phyloP scores from a whole-genome alignment of 2,113 vertebrate species.

The Coreoperca whiteheadi region DNA sequence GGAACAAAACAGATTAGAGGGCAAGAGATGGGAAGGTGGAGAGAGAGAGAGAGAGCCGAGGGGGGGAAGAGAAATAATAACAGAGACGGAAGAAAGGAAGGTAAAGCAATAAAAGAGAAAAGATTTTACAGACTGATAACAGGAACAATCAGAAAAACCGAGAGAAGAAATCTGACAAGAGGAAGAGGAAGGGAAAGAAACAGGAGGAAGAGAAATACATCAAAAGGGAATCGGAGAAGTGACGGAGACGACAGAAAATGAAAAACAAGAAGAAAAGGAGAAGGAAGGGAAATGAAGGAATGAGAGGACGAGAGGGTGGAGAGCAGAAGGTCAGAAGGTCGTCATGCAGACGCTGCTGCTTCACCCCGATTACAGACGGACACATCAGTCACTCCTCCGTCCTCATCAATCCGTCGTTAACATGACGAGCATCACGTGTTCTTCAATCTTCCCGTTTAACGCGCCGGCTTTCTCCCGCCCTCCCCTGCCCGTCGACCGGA shows the following conservation, averaged over 20 bases:
- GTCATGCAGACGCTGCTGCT: not conserved
- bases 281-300: too few species aligned
- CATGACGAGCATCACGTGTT: not conserved
- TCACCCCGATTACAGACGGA: not conserved
- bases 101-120: slow-evolving; percentile 14
- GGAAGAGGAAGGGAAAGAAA: not conserved
- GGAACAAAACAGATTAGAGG: too few species aligned
- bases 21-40: not conserved
- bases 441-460: not conserved
- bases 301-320: not conserved
- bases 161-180: not conserved
- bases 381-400: slow-evolving; percentile 3
- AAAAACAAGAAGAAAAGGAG: too few species aligned
- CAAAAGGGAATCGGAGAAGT: too few species aligned
- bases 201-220: too few species aligned
- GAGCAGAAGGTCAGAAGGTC: not conserved
- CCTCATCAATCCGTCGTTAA: not conserved
- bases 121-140: slow-evolving; percentile 25
- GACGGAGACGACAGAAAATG: too few species aligned
- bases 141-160: not conserved
- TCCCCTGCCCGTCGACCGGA: too few species aligned
- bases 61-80: slow-evolving; percentile 13
- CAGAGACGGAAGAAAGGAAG: slow-evolving; percentile 15
- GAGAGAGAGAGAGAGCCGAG: not conserved
- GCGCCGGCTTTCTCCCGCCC: not conserved